Evolutionary conservation across 2,888 invertebrate species (phyloP), one percentile per base, ranked within the genome.

Genomic region (Drosophila putrida): DNA sequence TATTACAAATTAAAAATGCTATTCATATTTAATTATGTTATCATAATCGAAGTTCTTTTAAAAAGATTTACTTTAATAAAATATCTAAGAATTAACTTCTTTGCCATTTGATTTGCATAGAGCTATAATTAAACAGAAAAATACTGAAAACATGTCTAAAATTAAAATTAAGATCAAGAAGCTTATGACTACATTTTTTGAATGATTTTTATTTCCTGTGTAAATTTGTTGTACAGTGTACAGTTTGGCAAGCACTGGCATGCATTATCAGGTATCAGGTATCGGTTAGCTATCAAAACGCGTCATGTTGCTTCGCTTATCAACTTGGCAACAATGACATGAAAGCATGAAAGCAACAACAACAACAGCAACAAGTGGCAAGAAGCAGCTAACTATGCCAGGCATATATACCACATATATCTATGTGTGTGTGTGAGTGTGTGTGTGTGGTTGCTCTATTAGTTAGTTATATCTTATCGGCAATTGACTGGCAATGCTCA

Each of bases 241-340:
- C 54, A 76, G 78, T 79, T 78, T 66, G 57, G 51, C 27, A 51
- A 13, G 51, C 71, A 75, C 43, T 74, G 49, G 9, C 27, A 15
- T 27, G 49, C 47, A 43, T 53, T 64, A 54, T 50, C 51, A 53
- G 35, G 20, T 20, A 20, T 20, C 20, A 20, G 20, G 20, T 20
- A 20, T 20, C 49, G 27, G 58, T 43, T 79, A 79, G 58, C 46
- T 79, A 79, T 75, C 75, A 63, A 58, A 78, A 61, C 79, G 68
- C 78, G 75, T 78, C 77, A 77, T 77, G 75, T 78, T 78, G 71
- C 64, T 49, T 9, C 33, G 51, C 78, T 82, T 85, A 87, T 87
- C 87, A 84, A 81, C 82, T 74, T 74, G 87, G 87, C 82, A 87
- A 87, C 87, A 82, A 76, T 49, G 74, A 76, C 72, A 71, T 36